Percentiles rank a stretch among this genome's conserved stretches.
phyloP scores from a whole-genome alignment of 2,113 vertebrate genomes.

The Ptilorrhoa leucosticta region DNA sequence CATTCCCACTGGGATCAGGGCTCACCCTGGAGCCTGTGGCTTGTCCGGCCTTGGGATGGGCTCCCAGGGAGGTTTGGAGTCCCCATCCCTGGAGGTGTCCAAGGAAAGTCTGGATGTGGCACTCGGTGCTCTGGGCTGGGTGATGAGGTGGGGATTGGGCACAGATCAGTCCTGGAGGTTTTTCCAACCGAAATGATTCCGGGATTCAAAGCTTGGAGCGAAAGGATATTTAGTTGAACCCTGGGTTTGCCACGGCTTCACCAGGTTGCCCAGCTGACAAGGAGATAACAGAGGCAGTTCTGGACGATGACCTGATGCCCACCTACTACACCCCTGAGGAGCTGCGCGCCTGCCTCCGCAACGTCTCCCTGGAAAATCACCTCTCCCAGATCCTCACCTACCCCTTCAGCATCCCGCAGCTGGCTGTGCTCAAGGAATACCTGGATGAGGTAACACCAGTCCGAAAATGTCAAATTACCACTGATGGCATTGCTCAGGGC shows the following conservation, averaged over 20 bases:
- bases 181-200: neutral
- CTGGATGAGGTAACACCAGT: constrained; percentile 54
- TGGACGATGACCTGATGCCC: neutral
- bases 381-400: neutral
- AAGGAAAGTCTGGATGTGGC: accelerated
- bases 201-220: neutral
- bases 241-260: neutral
- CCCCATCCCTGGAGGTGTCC: neutral
- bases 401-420: constrained; percentile 57
- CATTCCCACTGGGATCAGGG: neutral
- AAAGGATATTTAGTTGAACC: neutral
- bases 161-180: too few species aligned
- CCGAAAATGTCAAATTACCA: neutral
- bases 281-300: neutral
- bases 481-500: neutral
- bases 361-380: neutral
- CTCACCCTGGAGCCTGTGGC: neutral
- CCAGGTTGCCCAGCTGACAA: neutral
- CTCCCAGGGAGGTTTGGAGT: neutral
- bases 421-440: constrained; percentile 36
- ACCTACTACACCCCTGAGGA: neutral
- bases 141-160: accelerated
- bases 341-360: constrained; percentile 51
- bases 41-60: neutral
- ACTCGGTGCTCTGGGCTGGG: neutral